Conservation (phyloP, 2,113 vertebrate species). For the human (Homo sapiens) region GRCh38 chr3:63342501-63343000, state of each 20-base stretch:
- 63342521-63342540: conserved; percentile 12
- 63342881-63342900: conserved; percentile 20
- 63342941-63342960: background rate
- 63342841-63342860: background rate
- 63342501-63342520: background rate
- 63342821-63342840: conserved; percentile 42
- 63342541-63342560: background rate
- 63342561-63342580: background rate
- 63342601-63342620: background rate
- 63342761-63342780: conserved; percentile 61
- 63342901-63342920: background rate
- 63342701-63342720: conserved; percentile 32
- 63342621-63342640: background rate
- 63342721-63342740: conserved; percentile 35
- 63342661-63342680: conserved; percentile 26
- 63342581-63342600: background rate
- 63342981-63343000: background rate
- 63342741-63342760: background rate
- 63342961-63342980: background rate
- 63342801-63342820: conserved; percentile 5
- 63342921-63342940: background rate
- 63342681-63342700: conserved; percentile 23
- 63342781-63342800: conserved; percentile 52
- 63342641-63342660: background rate
- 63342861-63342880: background rate